Percentiles rank a stretch among this genome's conserved stretches.
Conservation (phyloP, 2,888 invertebrate species). For the Nomada ferruginata region DNA sequence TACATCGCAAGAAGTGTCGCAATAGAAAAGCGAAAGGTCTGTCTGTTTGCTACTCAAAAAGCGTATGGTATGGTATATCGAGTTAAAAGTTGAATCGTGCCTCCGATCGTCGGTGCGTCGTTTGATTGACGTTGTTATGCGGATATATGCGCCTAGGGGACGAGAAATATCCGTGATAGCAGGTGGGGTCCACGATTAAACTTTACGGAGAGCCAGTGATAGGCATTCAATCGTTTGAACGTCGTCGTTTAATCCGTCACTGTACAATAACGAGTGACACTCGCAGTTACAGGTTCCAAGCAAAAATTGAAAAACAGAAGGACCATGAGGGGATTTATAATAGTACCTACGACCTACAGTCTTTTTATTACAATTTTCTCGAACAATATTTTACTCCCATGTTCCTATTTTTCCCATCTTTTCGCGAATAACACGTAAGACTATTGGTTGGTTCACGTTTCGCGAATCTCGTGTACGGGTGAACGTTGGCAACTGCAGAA, state of each 20-base stretch:
- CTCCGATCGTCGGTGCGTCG: not conserved
- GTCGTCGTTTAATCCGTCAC: not conserved
- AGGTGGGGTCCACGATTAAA: constrained; percentile 61
- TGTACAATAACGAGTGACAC: not conserved
- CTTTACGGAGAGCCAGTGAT: constrained; percentile 15
- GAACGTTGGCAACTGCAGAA: no score
- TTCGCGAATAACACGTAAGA: not conserved
- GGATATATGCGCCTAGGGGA: constrained; percentile 26
- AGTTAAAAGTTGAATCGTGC: not conserved
- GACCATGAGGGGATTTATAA: no score
- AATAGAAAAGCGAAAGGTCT: constrained; percentile 8
- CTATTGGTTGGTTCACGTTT: no score
- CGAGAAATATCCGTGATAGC: constrained; percentile 48
- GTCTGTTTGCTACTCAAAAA: not conserved
- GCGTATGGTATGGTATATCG: not conserved
- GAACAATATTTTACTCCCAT: no score
- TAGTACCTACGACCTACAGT: no score
- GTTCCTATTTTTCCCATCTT: no score
- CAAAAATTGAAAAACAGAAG: no score
- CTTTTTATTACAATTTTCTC: no score
- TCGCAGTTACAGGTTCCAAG: no score
- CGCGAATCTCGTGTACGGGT: no score
- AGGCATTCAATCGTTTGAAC: not conserved
- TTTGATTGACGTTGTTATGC: constrained; percentile 26
- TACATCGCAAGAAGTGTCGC: constrained; percentile 4